phyloP scores from a whole-genome alignment of 2,888 invertebrate species.

The Hymenopus coronatus region DNA sequence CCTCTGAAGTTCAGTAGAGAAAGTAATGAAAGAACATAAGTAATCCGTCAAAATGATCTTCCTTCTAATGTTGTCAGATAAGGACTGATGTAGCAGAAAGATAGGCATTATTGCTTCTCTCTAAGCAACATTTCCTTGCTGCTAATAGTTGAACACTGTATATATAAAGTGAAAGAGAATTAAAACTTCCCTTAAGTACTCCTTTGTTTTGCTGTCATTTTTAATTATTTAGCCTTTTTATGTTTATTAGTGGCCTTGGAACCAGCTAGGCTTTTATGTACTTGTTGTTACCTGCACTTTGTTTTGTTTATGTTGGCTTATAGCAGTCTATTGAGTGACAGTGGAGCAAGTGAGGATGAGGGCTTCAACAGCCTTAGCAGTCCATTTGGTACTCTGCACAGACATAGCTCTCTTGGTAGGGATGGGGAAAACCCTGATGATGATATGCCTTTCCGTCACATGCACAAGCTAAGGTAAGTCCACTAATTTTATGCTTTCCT shows the following conservation, averaged over 20 bases:
- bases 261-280: not conserved
- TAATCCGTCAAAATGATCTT: too few relatives aligned
- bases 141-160: too few relatives aligned
- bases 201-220: not conserved
- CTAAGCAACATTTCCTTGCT: too few relatives aligned
- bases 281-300: not conserved
- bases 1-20: too few relatives aligned
- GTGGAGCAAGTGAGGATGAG: slow-evolving; percentile 39
- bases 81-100: too few relatives aligned
- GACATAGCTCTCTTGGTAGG: slow-evolving; percentile 55
- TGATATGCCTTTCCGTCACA: slow-evolving; percentile 48
- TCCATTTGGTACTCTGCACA: slow-evolving; percentile 43
- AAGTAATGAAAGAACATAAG: too few relatives aligned
- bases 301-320: not conserved
- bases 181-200: not conserved
- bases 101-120: too few relatives aligned
- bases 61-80: too few relatives aligned
- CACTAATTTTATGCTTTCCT: too few relatives aligned
- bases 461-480: slow-evolving; percentile 64
- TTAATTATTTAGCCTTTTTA: too few relatives aligned
- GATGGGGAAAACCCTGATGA: slow-evolving; percentile 53
- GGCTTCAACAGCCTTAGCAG: slow-evolving; percentile 35
- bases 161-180: not conserved
- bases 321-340: slow-evolving; percentile 40
- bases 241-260: not conserved